Evolutionary conservation across 2,113 vertebrate genomes (phyloP).

Genomic region (Galemys pyrenaicus): DNA sequence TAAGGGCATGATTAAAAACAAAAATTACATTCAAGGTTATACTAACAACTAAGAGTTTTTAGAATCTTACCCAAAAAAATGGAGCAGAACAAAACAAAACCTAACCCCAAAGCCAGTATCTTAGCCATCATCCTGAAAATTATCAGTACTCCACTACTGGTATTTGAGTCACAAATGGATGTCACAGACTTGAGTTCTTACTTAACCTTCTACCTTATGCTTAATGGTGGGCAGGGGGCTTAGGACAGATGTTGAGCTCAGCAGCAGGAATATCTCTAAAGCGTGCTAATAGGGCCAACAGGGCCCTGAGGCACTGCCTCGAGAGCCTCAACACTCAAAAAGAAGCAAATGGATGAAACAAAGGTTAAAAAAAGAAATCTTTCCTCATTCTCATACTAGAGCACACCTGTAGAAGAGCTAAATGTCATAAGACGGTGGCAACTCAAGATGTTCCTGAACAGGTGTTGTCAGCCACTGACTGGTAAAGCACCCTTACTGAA

Average conservation of each 20-base stretch:
- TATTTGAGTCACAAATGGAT: neutral
- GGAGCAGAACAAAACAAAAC: neutral
- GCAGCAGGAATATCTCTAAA: neutral
- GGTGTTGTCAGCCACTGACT: neutral
- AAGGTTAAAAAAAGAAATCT: neutral
- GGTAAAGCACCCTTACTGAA: neutral
- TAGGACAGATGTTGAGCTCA: neutral
- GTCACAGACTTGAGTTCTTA: neutral
- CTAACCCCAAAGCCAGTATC: constrained; percentile 6
- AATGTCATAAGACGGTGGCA: neutral
- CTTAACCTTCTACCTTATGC: neutral
- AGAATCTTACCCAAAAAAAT: constrained; percentile 26
- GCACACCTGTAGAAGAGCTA: neutral
- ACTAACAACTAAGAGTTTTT: neutral
- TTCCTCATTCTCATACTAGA: neutral
- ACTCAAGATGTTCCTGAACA: neutral
- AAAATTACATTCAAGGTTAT: neutral
- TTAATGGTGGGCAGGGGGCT: neutral
- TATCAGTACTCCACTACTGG: neutral
- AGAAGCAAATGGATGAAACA: neutral
- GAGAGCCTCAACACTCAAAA: constrained; percentile 7
- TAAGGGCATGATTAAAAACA: neutral
- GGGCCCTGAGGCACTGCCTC: neutral
- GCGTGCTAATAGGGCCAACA: neutral
- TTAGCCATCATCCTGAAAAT: neutral